Evolutionary conservation across 2,797 vertebrate genomes (phyloP), one percentile per base, ranked within the genome.

Genomic region (Anabacerthia variegaticeps): DNA sequence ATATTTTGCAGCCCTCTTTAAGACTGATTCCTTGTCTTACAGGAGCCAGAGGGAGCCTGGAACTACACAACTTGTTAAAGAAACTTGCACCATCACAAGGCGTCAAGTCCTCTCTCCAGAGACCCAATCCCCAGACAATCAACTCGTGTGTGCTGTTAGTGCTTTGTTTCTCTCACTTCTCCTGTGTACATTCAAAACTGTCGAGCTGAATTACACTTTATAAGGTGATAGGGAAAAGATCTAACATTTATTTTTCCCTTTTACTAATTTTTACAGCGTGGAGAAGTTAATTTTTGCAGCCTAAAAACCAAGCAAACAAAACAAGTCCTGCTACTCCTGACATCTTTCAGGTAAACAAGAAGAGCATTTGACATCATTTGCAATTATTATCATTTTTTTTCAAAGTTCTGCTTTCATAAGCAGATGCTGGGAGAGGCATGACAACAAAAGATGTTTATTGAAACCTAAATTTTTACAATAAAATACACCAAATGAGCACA

Each of bases 201-300:
- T 59, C 3, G 10, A 92, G 85, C 36, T 81, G 72, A 92, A 90
- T 93, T 94, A 77, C 55, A 77, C 61, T 87, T 95, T 87, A 63
- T 83, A 91, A 91, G 67, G 63, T 65, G 85, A 90, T 20, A 85
- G 54, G 56, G 51, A 65, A 95, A 96, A 94, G 80, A 83, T 85
- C 48, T 96, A 87, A 94, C 80, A 49, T 86, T 51, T 89, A 12
- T 72, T 85, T 87, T 79, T 86, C 39, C 54, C 23, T 84, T 87
- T 90, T 92, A 28, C 97, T 99, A 98, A 72, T 41, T 98, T 93
- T 92, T 98, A 97, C 96, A 98, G 98, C 61, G 96, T 97, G 4
- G 98, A 97, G 36, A 98, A 98, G 43, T 84, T 98, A 27, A 98
- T 98, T 97, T 98, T 98, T 96, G 97, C 97, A 7, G 98, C 98